Conservation (phyloP, 2,888 invertebrate genomes). For the Notocelia uddmanniana region DNA sequence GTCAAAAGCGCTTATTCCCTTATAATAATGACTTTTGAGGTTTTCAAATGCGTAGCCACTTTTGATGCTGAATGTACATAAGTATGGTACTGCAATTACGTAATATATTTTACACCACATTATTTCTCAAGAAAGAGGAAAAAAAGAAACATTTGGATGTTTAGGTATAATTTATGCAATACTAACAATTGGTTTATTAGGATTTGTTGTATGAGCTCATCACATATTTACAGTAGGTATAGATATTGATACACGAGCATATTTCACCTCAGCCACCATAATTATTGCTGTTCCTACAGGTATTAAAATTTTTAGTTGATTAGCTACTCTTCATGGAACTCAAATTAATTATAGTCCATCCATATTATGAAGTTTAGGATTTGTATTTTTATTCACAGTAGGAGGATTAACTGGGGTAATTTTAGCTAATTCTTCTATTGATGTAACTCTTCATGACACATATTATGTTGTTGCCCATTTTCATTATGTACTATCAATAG, state of each 20-base stretch:
- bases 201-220: constrained; percentile 94
- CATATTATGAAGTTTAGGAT: constrained; percentile 89
- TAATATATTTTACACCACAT: too few relatives aligned
- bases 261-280: constrained; percentile 94
- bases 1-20: too few relatives aligned
- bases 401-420: constrained; percentile 90
- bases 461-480: constrained; percentile 94
- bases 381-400: constrained; percentile 91
- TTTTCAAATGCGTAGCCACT: too few relatives aligned
- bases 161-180: constrained; percentile 95
- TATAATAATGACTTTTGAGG: too few relatives aligned
- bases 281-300: constrained; percentile 95
- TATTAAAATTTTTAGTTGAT: constrained; percentile 93
- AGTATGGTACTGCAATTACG: too few relatives aligned
- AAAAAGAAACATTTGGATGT: constrained; percentile 90
- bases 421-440: constrained; percentile 91
- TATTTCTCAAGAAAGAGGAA: constrained; percentile 90
- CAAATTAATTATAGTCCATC: constrained; percentile 86
- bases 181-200: constrained; percentile 92
- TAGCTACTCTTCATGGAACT: constrained; percentile 89
- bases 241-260: constrained; percentile 93
- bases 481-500: constrained; percentile 93
- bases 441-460: constrained; percentile 92
- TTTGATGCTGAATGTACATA: too few relatives aligned
- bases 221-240: constrained; percentile 95